A percentile compares a stretch with the other conserved stretches of the same genome.
phyloP scores from a whole-genome alignment of 1,140 invertebrate genomes.

The Drosophila pallidifrons region DNA sequence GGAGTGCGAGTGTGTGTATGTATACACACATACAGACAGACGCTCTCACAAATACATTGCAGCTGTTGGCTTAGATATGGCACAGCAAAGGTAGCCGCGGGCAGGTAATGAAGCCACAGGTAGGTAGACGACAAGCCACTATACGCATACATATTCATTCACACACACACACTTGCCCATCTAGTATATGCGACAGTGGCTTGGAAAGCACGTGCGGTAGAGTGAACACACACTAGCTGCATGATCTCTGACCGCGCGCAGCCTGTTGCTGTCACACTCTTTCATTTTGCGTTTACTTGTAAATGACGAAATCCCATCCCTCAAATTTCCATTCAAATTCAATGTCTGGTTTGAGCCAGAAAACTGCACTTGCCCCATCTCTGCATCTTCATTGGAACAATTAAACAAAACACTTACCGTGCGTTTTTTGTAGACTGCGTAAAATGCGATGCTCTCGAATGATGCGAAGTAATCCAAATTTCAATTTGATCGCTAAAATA shows the following conservation, averaged over 20 bases:
- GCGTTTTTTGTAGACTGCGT: conserved; percentile 35
- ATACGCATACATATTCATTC: conserved; percentile 14
- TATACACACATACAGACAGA: conserved; percentile 13
- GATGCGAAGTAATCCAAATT: conserved; percentile 66
- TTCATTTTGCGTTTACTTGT: not conserved
- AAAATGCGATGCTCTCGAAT: conserved; percentile 46
- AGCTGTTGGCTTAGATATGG: conserved; percentile 50
- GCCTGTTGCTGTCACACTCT: conserved; percentile 56
- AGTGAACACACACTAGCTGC: conserved; percentile 27
- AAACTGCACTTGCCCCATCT: conserved; percentile 43
- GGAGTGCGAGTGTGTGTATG: not conserved
- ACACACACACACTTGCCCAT: conserved; percentile 5
- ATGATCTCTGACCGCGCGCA: conserved; percentile 27
- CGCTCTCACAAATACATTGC: conserved; percentile 29
- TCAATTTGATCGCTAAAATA: conserved; percentile 65
- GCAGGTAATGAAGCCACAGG: conserved; percentile 73
- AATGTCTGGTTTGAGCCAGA: conserved; percentile 42
- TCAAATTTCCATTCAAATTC: conserved; percentile 60
- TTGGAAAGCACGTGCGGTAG: conserved; percentile 36
- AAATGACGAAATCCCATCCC: conserved; percentile 70
- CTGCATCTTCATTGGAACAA: conserved; percentile 19
- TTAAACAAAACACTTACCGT: conserved; percentile 52
- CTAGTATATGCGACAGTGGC: conserved; percentile 42
- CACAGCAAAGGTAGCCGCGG: conserved; percentile 33
- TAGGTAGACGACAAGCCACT: conserved; percentile 53